Evolutionary conservation across 2,888 invertebrate genomes (phyloP).

Genomic region (Coelinius sp.): DNA sequence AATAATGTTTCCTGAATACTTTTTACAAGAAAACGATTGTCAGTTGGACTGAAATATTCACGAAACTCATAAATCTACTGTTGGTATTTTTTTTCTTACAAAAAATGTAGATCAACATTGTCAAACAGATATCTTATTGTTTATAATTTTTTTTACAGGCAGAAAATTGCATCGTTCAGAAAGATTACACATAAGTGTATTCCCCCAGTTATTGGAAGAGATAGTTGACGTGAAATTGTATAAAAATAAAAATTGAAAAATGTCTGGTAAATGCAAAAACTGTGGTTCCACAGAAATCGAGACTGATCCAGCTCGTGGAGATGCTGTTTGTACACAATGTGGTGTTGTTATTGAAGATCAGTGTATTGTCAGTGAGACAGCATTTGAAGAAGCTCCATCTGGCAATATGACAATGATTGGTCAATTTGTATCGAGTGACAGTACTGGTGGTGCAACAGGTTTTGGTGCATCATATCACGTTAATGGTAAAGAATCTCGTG

Average conservation of each 20-base stretch:
- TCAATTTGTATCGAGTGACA: constrained; percentile 93
- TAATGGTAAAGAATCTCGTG: constrained; percentile 91
- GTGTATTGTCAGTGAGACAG: constrained; percentile 95
- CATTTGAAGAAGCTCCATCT: constrained; percentile 93
- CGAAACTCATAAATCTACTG: not conserved
- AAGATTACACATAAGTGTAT: too few relatives aligned
- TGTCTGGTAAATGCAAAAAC: constrained; percentile 86
- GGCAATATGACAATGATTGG: constrained; percentile 92
- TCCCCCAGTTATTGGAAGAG: not conserved
- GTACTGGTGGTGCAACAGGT: constrained; percentile 86
- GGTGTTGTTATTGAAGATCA: constrained; percentile 97
- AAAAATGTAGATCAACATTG: not conserved
- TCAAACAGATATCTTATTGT: not conserved
- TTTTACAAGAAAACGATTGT: too few relatives aligned
- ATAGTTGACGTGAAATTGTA: not conserved
- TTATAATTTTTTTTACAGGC: not conserved
- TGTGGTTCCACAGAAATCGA: constrained; percentile 94
- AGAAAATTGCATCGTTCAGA: too few relatives aligned
- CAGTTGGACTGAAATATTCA: too few relatives aligned
- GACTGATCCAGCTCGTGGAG: constrained; percentile 93
- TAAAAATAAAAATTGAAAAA: constrained; percentile 49
- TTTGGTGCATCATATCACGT: constrained; percentile 87
- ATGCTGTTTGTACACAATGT: constrained; percentile 96
- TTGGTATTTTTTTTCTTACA: not conserved
- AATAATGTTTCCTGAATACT: not conserved